Evolutionary conservation across 2,113 vertebrate species (phyloP), one percentile per base, ranked within the genome.

Genomic region (Pyxicephalus adspersus): DNA sequence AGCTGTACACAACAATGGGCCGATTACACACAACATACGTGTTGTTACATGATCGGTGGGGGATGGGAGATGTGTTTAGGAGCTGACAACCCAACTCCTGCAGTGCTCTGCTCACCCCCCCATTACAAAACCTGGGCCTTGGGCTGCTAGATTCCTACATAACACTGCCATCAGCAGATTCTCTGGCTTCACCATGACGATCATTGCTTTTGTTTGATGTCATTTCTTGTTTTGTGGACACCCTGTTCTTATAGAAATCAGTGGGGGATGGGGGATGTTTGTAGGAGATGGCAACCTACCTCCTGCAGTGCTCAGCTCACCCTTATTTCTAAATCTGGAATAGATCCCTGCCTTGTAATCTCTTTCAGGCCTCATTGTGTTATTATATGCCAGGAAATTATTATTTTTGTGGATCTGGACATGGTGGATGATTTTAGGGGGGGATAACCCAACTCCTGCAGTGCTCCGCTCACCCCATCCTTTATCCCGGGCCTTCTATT

Each of bases 31-130:
- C 25, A 58, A 16, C 25, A 58, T 20, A 58, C 70, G 70, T 57
- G 18, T 18, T 31, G 52, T 38, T 74, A 74, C 29, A 74, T 15
- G 54, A 31, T 15, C 38, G 38, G 38, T 45, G 38, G 9, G 8
- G 38, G 38, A 11, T 45, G 38, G 38, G 34, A 13, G 38, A 45
- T 45, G 5, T 45, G 8, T 15, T 45, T 9, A 45, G 26, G 28
- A 38, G 28, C 51, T 34, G 58, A 63, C 57, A 76, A 22, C 60
- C 45, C 52, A 64, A 55, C 75, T 77, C 45, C 75, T 77, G 61
- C 75, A 65, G 61, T 77, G 72, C 31, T 61, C 23, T 45, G 20
- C 20, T 25, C 55, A n/a, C 54, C 34, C 54, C 34, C n/a, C 28
- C 23, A 54, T 15, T 52, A 2, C 38, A 13, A 45, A 9, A 45